Base-by-base conservation (phyloP, 2,113 vertebrate species). In the Thymallus thymallus region DNA sequence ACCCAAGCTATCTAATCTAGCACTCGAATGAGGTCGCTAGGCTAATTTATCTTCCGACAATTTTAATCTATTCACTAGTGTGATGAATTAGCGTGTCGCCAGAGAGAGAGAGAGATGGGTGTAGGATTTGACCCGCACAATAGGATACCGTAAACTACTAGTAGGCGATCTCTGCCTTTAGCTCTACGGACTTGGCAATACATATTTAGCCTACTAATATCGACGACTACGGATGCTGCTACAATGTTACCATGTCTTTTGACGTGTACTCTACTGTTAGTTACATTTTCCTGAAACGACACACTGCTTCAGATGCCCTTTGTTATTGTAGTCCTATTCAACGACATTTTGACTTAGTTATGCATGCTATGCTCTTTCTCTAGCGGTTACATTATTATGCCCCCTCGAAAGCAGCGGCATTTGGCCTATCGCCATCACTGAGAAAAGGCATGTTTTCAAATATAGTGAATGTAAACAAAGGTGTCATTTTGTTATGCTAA, bases 391-490 rank as follows among this genome's bases (percentile, higher is more conserved):
- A 51, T 51, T 51, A 51, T 51, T 23, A 3, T 61, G 7, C 23
- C 22, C 58, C 22, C 10, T 23, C 3, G 16, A 61, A 10, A 61
- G 23, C 23, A 24, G 20, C 22, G 9, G 35, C 9, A 41, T 24
- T 9, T 9, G 20, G 18, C 58, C 22, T 26, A 26, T 26, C 26
- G 7, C 58, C 24, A 26, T 14, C 23, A 29, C 9, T 16, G 61
- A 26, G 22, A 26, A 51, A 13, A 13, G 41, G 24, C 22, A 26
- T 24, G 9, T 63, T 29, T 24, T 23, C 7, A 26, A 63, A 63
- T 14, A 41, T 24, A 6, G 16, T 1, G 4, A n/a, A 68, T 77
- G 76, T 82, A 84, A 86, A 87, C 84, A 84, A 66, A 66, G 2
- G 30, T 66, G 20, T 35, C 29, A 30, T 30, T 64, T 32, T n/a